Percentiles rank a stretch among this genome's conserved stretches.
Conservation (phyloP, 2,888 invertebrate genomes). For the Phrixothrix hirtus region DNA sequence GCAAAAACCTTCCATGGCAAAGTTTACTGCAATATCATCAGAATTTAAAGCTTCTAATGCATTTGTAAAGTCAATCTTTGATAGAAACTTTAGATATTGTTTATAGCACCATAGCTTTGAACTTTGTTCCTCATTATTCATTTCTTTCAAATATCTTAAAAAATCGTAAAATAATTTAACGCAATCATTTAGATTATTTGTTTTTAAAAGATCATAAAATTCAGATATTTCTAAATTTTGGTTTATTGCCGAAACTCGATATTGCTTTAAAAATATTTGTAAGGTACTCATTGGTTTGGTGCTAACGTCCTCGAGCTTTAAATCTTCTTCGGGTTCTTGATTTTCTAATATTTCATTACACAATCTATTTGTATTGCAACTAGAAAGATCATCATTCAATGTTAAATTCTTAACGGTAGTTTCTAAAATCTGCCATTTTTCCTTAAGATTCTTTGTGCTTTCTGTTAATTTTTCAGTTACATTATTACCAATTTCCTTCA, state of each 20-base stretch:
- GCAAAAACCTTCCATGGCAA: conserved; percentile 62
- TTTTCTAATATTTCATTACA: not conserved
- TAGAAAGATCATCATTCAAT: conserved; percentile 43
- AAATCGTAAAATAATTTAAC: conserved; percentile 42
- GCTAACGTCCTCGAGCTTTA: conserved; percentile 4
- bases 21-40: conserved; percentile 58
- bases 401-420: conserved; percentile 43
- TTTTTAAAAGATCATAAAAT: conserved; percentile 41
- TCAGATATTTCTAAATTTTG: conserved; percentile 46
- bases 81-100: conserved; percentile 48
- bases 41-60: conserved; percentile 18
- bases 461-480: conserved; percentile 61
- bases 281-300: conserved; percentile 24
- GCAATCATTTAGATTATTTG: conserved; percentile 37
- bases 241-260: conserved; percentile 51
- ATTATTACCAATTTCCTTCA: conserved; percentile 59
- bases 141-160: conserved; percentile 36
- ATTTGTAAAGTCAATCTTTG: conserved; percentile 27
- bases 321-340: not conserved
- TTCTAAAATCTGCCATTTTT: conserved; percentile 62
- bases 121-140: conserved; percentile 37
- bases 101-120: conserved; percentile 48
- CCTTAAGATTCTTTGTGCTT: conserved; percentile 60
- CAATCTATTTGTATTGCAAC: not conserved
- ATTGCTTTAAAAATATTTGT: conserved; percentile 50